A percentile compares a stretch with the other conserved stretches of the same genome.
Evolutionary conservation across 1,140 invertebrate genomes (phyloP).

Genomic region (Leguminivora glycinivorella): DNA sequence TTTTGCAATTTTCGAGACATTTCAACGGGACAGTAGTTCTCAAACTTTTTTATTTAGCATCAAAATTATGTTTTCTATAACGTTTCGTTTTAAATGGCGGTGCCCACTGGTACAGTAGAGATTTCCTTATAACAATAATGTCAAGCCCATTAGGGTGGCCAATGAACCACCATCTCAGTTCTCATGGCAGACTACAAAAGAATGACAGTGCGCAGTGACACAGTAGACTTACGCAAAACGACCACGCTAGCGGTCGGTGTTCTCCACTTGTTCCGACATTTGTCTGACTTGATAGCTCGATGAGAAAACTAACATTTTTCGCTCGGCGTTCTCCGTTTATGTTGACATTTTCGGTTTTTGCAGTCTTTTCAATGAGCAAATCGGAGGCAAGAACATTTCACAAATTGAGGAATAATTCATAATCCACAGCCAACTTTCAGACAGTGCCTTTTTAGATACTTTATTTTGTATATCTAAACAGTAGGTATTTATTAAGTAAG

Average conservation of each 20-base stretch:
- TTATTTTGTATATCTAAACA: background rate
- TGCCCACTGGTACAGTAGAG: background rate
- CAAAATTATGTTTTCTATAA: too few relatives aligned
- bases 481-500: too few relatives aligned
- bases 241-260: background rate
- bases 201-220: slow-evolving; percentile 24
- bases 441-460: background rate
- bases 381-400: too few relatives aligned
- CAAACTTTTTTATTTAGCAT: too few relatives aligned
- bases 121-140: background rate
- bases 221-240: slow-evolving; percentile 20
- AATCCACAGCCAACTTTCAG: background rate
- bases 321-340: too few relatives aligned
- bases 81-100: too few relatives aligned
- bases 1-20: too few relatives aligned
- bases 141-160: background rate
- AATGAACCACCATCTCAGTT: slow-evolving; percentile 15
- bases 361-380: too few relatives aligned
- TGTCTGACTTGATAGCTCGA: too few relatives aligned
- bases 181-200: background rate
- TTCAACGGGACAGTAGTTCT: too few relatives aligned
- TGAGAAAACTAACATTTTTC: too few relatives aligned
- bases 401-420: background rate
- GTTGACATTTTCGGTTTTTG: too few relatives aligned
- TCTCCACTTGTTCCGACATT: slow-evolving; percentile 9